phyloP scores from a whole-genome alignment of 2,888 invertebrate genomes.

The Harpalus rufipes region DNA sequence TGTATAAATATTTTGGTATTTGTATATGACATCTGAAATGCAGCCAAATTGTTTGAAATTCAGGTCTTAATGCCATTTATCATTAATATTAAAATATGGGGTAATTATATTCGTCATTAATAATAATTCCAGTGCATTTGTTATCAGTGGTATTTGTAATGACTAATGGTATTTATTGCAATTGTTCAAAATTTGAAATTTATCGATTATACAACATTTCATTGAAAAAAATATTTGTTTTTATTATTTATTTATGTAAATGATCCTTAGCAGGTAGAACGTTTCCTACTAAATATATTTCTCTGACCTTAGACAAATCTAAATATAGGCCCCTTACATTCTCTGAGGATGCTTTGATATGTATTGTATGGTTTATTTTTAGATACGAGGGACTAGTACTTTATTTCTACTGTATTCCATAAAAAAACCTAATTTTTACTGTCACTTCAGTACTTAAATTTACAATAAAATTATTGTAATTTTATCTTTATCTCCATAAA shows the following conservation, averaged over 20 bases:
- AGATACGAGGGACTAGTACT: slow-evolving; percentile 7
- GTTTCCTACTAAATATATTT: slow-evolving; percentile 50
- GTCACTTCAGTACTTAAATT: not conserved
- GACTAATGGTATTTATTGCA: not conserved
- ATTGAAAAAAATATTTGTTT: not conserved
- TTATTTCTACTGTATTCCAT: slow-evolving; percentile 17
- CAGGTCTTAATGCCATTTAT: slow-evolving; percentile 10
- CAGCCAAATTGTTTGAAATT: slow-evolving; percentile 56
- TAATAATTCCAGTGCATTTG: slow-evolving; percentile 5
- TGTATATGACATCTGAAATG: slow-evolving; percentile 30
- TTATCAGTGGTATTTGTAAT: not conserved
- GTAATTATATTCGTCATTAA: not conserved
- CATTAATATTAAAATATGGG: not conserved
- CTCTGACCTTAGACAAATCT: slow-evolving; percentile 53
- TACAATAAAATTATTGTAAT: not conserved
- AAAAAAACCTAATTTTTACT: not conserved
- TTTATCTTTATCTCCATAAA: not conserved
- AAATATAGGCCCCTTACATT: slow-evolving; percentile 20
- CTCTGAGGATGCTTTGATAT: slow-evolving; percentile 37
- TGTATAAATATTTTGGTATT: slow-evolving; percentile 11
- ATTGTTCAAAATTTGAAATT: not conserved
- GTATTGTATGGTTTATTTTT: slow-evolving; percentile 39
- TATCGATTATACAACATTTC: not conserved
- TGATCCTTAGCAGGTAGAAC: slow-evolving; percentile 16
- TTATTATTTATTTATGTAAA: slow-evolving; percentile 32